Conservation (phyloP, 2,797 vertebrate genomes). For the Squalus acanthias region DNA sequence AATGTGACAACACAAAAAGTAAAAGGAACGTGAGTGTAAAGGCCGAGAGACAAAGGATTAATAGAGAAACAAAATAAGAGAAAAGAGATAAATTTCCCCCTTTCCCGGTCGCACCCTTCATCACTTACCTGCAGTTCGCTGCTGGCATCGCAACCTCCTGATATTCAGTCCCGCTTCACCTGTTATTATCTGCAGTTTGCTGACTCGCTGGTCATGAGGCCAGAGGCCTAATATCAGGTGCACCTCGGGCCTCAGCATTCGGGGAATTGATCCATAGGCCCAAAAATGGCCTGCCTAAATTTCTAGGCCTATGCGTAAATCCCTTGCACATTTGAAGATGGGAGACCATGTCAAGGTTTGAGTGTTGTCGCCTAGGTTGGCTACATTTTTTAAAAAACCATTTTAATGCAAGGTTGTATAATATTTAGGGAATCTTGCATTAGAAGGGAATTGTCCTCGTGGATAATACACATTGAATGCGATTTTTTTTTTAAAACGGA, state of each 20-base stretch:
- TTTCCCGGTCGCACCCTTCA: too few relatives aligned
- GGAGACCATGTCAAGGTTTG: neutral
- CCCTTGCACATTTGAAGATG: neutral
- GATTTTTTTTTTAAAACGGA: neutral
- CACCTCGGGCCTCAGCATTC: neutral
- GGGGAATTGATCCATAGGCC: neutral
- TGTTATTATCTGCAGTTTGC: too few relatives aligned
- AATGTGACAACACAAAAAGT: neutral
- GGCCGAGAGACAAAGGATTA: too few relatives aligned
- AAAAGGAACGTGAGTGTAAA: too few relatives aligned
- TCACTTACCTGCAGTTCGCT: too few relatives aligned
- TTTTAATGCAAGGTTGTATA: neutral
- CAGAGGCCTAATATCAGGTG: neutral
- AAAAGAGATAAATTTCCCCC: too few relatives aligned
- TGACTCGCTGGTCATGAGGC: neutral
- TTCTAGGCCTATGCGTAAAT: neutral
- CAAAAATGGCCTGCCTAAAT: neutral
- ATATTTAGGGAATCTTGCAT: neutral
- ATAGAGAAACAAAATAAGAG: too few relatives aligned
- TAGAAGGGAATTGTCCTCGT: neutral
- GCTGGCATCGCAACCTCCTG: too few relatives aligned
- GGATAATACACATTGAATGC: neutral
- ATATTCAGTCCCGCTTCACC: too few relatives aligned
- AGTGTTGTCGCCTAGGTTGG: neutral
- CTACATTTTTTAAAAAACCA: neutral